Conservation (phyloP, 2,797 vertebrate species). For the Graptemys geographica region DNA sequence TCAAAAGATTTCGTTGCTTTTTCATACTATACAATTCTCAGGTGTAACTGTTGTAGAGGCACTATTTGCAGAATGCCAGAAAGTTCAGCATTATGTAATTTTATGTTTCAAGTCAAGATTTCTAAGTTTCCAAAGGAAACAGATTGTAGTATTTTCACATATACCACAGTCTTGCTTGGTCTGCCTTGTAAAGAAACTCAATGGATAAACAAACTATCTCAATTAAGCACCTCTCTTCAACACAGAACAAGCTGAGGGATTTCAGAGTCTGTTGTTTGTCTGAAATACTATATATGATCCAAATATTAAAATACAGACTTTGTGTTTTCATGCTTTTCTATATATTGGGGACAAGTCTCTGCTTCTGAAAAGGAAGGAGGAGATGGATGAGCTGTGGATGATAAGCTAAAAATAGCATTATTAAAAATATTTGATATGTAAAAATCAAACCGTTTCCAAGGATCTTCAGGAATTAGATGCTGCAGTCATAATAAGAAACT, state of each 20-base stretch:
- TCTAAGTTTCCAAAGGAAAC: conserved; percentile 24
- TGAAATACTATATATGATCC: conserved; percentile 26
- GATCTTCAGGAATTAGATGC: neutral
- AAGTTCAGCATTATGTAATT: conserved; percentile 29
- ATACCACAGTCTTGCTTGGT: conserved; percentile 24
- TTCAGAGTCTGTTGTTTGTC: conserved; percentile 28
- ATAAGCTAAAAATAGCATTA: conserved; percentile 5
- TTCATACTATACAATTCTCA: conserved; percentile 52
- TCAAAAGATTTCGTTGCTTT: conserved; percentile 59
- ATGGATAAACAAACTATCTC: conserved; percentile 44
- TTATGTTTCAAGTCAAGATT: conserved; percentile 45
- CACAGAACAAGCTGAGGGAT: conserved; percentile 23
- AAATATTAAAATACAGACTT: conserved; percentile 34
- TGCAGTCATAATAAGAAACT: neutral
- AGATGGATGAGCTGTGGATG: conserved; percentile 36
- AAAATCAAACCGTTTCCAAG: neutral
- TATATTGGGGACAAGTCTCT: neutral
- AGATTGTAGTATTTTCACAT: neutral
- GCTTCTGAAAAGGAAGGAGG: neutral
- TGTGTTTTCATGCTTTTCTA: conserved; percentile 34
- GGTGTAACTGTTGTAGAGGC: conserved; percentile 43
- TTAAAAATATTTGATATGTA: conserved; percentile 30
- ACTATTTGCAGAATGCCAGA: conserved; percentile 41
- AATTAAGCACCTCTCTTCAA: conserved; percentile 48
- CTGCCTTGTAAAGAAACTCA: conserved; percentile 48